Evolutionary conservation across 2,113 vertebrate genomes (phyloP), one percentile per base, ranked within the genome.

Genomic region (Oryzias celebensis): DNA sequence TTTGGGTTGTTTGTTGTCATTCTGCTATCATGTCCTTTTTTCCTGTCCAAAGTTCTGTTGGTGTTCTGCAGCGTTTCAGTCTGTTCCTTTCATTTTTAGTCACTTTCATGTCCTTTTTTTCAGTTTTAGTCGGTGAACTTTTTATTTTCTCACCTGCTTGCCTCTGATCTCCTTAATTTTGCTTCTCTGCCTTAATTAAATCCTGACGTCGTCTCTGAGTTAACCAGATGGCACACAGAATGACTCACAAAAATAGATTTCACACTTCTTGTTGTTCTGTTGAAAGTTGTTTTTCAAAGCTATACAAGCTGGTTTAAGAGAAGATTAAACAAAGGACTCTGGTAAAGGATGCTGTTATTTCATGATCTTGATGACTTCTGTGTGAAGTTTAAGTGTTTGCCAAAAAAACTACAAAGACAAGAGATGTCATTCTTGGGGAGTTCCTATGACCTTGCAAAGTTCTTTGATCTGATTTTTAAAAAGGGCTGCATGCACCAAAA

Each of bases 401-500:
- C 7, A 65, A 75, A 76, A 46, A 47, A 62, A 55, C 59, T 23
- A 45, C 48, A 73, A 47, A 68, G 71, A 69, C 60, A 65, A 53
- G n/a, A 55, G n/a, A 31, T 13, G 36, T 26, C 22, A 45, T 62
- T 65, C 58, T 42, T 3, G 0, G 51, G 48, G 47, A 52, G 62
- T 23, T 28, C 4, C 17, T 18, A 13, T 17, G 28, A 54, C 66
- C 59, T 66, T 15, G 48, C 48, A 28, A 50, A 48, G 48, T 43
- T 51, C 76, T 85, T 82, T 80, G 77, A 68, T 85, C 62, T 10
- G 5, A 69, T 79, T 83, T 83, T 80, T 83, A 83, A 55, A 62
- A 64, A 80, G 75, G 68, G 52, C 43, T 59, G 70, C 56, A 62
- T 67, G 69, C 71, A 62, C 79, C 62, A 68, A 88, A 85, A 85